These are phyloP conservation scores for Falco peregrinus DNA, from an alignment of 2,797 vertebrate genomes.

Conservation along the genomic window DNA sequence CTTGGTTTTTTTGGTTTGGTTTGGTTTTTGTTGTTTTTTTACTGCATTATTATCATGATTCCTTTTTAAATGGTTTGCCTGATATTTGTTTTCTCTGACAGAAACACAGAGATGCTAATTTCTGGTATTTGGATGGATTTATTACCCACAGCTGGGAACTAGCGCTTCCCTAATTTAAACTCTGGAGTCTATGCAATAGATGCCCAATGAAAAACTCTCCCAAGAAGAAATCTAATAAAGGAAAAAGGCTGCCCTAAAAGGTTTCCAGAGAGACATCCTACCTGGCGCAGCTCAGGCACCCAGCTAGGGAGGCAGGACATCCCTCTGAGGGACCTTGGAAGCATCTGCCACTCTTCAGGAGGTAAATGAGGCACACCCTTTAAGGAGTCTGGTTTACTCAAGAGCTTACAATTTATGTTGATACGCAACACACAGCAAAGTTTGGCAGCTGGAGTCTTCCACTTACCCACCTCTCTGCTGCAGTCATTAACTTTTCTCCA, in stretches of 20 bases:
- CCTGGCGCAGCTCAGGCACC: neutral
- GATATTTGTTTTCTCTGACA: neutral
- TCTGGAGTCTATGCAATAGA: neutral
- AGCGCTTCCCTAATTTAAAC: neutral
- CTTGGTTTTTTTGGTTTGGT: no score
- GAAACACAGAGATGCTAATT: neutral
- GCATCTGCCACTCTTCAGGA: neutral
- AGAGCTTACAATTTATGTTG: neutral
- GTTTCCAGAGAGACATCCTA: neutral
- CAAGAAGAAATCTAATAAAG: neutral
- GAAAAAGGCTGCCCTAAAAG: neutral
- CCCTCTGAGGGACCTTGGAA: neutral
- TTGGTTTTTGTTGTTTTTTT: no score
- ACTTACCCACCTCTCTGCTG: neutral
- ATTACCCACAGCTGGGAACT: neutral
- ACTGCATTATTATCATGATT: neutral
- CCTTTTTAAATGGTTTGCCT: neutral
- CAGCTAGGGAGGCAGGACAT: neutral
- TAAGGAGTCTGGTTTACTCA: neutral
- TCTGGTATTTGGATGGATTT: neutral
- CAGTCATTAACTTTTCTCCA: neutral
- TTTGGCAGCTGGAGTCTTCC: neutral
- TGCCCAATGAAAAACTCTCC: neutral
- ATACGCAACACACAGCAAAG: fast-evolving
- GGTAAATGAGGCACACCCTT: neutral